Evolutionary conservation across 2,797 vertebrate species (phyloP), one percentile per base, ranked within the genome.

Genomic region (Myripristis murdjan): DNA sequence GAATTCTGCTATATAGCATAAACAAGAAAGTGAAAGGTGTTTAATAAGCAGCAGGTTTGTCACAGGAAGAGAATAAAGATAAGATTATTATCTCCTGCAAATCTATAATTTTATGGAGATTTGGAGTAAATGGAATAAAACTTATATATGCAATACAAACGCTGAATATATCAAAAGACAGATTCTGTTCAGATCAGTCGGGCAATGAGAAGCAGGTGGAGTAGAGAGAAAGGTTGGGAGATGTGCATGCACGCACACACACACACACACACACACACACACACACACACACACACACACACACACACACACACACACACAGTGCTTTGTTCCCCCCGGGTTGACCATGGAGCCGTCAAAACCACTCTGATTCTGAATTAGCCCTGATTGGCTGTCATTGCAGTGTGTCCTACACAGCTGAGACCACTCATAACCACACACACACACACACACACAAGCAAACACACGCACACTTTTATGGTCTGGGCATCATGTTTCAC

Each of bases 341-440:
- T 84, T 83, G 84, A 87, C 85, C 80, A 81, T 72, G 76, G 76
- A 91, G 89, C 91, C 84, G 91, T 92, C 91, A 90, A 87, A 91
- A 91, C 89, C 91, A 91, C 90, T 93, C 86, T 89, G 91, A 91
- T 91, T 92, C 82, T 91, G 89, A 92, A 93, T 93, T 92, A 91
- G 87, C 89, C 84, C 86, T 93, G 90, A 93, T 92, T 92, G 90
- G 91, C 88, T 92, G 92, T 92, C 92, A 92, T 89, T 91, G 87
- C 87, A 80, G 85, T 87, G 83, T 83, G 87, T 90, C 81, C 85
- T 79, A 77, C 87, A 90, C 92, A 92, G 90, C 92, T 93, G 91
- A 93, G 91, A 91, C 92, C 91, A 91, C 87, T 91, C 89, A 87
- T 89, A 86, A 76, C 75, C 43, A 64, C 64, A 68, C 58, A 71